Conservation (phyloP, 2,113 vertebrate species). For the Archocentrus centrarchus region DNA sequence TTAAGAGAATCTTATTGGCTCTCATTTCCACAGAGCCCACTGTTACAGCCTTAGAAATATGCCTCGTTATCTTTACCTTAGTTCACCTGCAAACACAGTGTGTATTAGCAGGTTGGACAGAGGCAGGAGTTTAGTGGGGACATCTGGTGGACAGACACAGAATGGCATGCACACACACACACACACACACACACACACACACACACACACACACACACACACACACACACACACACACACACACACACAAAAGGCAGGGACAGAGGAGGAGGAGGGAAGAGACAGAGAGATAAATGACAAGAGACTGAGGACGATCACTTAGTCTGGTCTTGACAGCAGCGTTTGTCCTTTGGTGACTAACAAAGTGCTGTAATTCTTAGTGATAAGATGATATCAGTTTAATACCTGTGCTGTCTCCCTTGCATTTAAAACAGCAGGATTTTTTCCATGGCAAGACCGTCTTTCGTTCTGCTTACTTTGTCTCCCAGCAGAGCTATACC, state of each 20-base stretch:
- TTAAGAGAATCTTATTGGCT: no score
- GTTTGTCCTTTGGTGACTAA: not conserved
- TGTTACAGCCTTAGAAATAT: not conserved
- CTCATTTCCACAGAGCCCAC: no score
- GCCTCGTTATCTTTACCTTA: no score
- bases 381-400: not conserved
- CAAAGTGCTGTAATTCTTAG: not conserved
- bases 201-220: no score
- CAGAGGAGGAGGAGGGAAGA: accelerated
- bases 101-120: not conserved
- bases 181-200: not conserved
- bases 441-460: no score
- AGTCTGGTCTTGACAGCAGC: not conserved
- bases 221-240: no score
- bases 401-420: no score
- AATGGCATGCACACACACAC: not conserved
- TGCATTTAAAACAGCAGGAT: no score
- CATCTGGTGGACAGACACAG: conserved; percentile 8
- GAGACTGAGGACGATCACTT: not conserved
- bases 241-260: not conserved
- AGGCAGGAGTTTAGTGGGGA: not conserved
- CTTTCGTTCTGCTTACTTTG: no score
- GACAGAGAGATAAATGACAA: not conserved
- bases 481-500: no score
- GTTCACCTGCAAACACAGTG: accelerated